These are phyloP conservation scores for Anoura caudifer DNA, from an alignment of 2,113 vertebrate species.

Conservation along the genomic window DNA sequence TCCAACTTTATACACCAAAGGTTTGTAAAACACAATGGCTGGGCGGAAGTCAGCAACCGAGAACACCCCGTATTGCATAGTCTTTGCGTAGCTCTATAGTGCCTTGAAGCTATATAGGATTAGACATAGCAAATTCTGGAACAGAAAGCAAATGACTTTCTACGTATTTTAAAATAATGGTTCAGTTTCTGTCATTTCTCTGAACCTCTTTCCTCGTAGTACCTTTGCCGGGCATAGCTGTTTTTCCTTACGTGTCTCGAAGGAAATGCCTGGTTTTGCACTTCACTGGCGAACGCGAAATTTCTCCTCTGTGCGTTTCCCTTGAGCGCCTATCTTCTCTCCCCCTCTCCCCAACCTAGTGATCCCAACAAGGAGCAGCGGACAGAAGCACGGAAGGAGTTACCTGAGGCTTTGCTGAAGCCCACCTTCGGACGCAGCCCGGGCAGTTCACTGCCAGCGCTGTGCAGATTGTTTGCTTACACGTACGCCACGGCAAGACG, in stretches of 20 bases:
- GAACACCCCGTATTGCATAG: background rate
- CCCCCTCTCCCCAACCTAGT: background rate
- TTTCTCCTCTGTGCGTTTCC: slow-evolving; percentile 9
- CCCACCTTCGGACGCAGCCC: background rate
- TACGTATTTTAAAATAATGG: background rate
- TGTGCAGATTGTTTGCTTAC: slow-evolving; percentile 40
- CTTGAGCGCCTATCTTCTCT: background rate
- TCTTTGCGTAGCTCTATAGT: background rate
- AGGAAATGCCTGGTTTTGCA: slow-evolving; percentile 40
- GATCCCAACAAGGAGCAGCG: background rate
- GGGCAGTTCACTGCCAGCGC: background rate
- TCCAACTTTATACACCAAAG: slow-evolving; percentile 19
- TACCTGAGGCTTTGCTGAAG: background rate
- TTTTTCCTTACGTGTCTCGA: background rate
- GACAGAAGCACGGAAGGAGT: background rate
- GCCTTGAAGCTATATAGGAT: background rate
- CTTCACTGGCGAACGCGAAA: background rate
- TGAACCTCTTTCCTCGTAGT: background rate
- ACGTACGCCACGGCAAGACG: slow-evolving; percentile 38
- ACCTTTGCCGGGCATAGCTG: background rate
- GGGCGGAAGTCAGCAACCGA: background rate
- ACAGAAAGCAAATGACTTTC: background rate
- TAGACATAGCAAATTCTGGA: background rate
- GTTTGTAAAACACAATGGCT: slow-evolving; percentile 40
- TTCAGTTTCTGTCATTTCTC: slow-evolving; percentile 16